phyloP scores from a whole-genome alignment of 1,140 invertebrate species.

The Pentalonia nigronervosa region DNA sequence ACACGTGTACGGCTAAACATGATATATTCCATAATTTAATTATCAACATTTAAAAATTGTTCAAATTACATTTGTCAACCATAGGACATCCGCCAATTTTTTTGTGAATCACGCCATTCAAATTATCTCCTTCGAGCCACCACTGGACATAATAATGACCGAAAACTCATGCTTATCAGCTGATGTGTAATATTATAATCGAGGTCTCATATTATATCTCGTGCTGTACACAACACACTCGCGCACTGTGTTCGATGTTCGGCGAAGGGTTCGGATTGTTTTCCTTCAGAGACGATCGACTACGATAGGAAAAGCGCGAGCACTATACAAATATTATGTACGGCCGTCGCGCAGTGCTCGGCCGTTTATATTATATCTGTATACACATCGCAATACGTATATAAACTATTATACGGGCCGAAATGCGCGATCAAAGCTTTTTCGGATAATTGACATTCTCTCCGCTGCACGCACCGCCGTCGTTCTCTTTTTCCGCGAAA shows the following conservation, averaged over 20 bases:
- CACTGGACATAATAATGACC: no score
- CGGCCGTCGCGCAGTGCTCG: not conserved
- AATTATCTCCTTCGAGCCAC: no score
- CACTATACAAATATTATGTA: not conserved
- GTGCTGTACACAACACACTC: not conserved
- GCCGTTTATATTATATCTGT: not conserved
- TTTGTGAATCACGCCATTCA: no score
- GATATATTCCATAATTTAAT: no score
- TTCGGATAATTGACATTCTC: slow-evolving; percentile 7
- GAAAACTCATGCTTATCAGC: no score
- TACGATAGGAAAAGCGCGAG: not conserved
- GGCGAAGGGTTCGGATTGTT: not conserved
- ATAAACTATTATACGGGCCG: not conserved
- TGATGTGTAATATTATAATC: no score
- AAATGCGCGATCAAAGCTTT: not conserved
- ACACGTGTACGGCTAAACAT: no score
- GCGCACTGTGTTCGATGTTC: not conserved
- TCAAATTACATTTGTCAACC: no score
- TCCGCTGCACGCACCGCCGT: not conserved
- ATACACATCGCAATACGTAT: not conserved
- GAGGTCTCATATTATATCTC: no score
- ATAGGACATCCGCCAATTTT: no score
- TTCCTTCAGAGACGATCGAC: not conserved
- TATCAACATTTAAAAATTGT: no score
- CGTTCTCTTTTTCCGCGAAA: not conserved